phyloP scores from a whole-genome alignment of 2,113 vertebrate species.

The Hippocampus guttulatus region DNA sequence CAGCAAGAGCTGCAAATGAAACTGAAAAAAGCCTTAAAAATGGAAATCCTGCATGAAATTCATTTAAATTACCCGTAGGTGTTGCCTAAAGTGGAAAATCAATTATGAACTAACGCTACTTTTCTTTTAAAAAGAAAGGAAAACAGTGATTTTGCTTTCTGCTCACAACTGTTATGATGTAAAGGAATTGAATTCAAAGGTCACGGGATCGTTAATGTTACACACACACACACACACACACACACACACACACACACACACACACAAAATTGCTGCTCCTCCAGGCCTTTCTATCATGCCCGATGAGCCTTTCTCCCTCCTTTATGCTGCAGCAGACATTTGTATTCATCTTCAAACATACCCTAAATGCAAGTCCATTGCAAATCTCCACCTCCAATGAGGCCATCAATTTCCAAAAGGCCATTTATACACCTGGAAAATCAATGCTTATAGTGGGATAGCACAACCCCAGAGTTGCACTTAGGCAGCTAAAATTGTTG shows the following conservation, averaged over 20 bases:
- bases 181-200: conserved; percentile 50
- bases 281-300: conserved; percentile 61
- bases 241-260: conserved; percentile 2
- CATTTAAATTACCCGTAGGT: background rate
- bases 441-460: conserved; percentile 74
- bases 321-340: conserved; percentile 60
- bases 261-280: conserved; percentile 30
- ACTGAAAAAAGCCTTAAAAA: background rate
- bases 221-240: conserved; percentile 12
- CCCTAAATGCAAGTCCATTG: conserved; percentile 73
- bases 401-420: conserved; percentile 79
- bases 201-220: conserved; percentile 43
- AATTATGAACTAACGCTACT: background rate
- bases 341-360: conserved; percentile 73
- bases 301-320: conserved; percentile 49
- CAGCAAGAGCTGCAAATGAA: background rate
- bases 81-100: background rate
- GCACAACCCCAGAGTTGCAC: conserved; percentile 74
- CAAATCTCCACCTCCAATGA: conserved; percentile 63
- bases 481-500: conserved; percentile 76
- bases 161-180: conserved; percentile 25
- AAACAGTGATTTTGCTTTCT: conserved; percentile 19
- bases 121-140: background rate
- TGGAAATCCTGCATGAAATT: background rate
- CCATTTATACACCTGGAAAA: conserved; percentile 79